phyloP scores from a whole-genome alignment of 2,888 invertebrate species.

The Chrysomela aeneicollis region DNA sequence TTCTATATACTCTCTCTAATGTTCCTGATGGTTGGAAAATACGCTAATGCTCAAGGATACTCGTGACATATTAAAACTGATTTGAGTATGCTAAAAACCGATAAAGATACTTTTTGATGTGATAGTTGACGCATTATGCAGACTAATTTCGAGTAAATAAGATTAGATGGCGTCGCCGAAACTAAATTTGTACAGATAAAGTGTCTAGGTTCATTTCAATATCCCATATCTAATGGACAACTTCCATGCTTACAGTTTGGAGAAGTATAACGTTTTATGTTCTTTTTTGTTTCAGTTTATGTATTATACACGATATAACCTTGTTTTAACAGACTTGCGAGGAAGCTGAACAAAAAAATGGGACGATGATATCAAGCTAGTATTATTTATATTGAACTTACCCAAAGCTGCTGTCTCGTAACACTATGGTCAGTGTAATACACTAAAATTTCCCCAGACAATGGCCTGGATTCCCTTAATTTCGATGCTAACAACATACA shows the following conservation, averaged over 20 bases:
- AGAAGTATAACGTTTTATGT: too few relatives aligned
- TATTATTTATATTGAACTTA: slow-evolving; percentile 66
- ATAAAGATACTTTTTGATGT: background rate
- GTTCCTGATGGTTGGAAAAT: background rate
- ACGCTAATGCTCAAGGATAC: background rate
- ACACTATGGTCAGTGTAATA: slow-evolving; percentile 96
- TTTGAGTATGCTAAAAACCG: background rate
- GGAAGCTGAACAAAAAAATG: too few relatives aligned
- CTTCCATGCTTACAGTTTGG: background rate
- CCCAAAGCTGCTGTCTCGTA: slow-evolving; percentile 84
- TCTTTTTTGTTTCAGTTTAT: too few relatives aligned
- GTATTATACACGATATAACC: too few relatives aligned
- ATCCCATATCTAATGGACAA: too few relatives aligned
- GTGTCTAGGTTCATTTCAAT: background rate
- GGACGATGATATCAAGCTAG: background rate
- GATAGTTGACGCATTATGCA: background rate
- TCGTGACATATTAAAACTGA: background rate
- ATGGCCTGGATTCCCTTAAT: slow-evolving; percentile 84
- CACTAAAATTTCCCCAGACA: slow-evolving; percentile 82
- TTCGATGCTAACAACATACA: slow-evolving; percentile 94
- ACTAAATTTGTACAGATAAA: background rate
- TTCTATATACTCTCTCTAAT: too few relatives aligned
- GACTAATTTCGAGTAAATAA: slow-evolving; percentile 2
- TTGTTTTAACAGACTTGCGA: too few relatives aligned
- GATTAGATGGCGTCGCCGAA: slow-evolving; percentile 1